A percentile compares a stretch with the other conserved stretches of the same genome.
These are phyloP conservation scores for Megalops atlanticus DNA, from an alignment of 2,113 vertebrate genomes.

Conservation along the genomic window DNA sequence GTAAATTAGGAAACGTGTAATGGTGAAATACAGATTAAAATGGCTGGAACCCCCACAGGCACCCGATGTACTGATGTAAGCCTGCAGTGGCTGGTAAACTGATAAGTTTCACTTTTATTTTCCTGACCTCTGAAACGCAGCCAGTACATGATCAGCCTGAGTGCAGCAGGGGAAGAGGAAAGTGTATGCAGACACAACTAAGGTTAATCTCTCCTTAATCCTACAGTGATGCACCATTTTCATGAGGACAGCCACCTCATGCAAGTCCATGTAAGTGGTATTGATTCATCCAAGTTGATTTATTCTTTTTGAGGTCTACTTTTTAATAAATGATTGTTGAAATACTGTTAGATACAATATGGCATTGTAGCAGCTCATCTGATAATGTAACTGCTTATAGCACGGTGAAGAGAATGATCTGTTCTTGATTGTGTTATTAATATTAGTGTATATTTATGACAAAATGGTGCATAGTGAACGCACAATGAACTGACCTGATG, in stretches of 20 bases:
- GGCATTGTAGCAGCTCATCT: not conserved
- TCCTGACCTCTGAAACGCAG: not conserved
- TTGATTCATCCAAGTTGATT: constrained; percentile 5
- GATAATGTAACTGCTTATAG: not conserved
- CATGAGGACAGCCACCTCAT: constrained; percentile 41
- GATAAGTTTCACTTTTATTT: constrained; percentile 9
- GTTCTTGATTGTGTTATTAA: not conserved
- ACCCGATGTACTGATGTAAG: not conserved
- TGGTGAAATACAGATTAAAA: too few relatives aligned
- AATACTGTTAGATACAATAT: not conserved
- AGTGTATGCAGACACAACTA: not conserved
- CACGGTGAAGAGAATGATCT: not conserved
- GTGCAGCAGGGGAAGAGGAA: not conserved
- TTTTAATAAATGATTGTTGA: not conserved
- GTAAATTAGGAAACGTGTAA: too few relatives aligned
- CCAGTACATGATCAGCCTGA: not conserved
- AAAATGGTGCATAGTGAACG: not conserved
- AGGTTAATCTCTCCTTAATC: not conserved
- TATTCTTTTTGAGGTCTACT: too few relatives aligned
- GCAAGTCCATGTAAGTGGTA: constrained; percentile 56
- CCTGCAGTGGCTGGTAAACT: not conserved
- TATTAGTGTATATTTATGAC: not conserved
- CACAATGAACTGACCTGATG: not conserved
- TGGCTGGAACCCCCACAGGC: not conserved
- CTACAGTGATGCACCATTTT: constrained; percentile 22